Evolutionary conservation across 2,888 invertebrate genomes (phyloP), one percentile per base, ranked within the genome.

Genomic region (Holacanthella duospinosa): DNA sequence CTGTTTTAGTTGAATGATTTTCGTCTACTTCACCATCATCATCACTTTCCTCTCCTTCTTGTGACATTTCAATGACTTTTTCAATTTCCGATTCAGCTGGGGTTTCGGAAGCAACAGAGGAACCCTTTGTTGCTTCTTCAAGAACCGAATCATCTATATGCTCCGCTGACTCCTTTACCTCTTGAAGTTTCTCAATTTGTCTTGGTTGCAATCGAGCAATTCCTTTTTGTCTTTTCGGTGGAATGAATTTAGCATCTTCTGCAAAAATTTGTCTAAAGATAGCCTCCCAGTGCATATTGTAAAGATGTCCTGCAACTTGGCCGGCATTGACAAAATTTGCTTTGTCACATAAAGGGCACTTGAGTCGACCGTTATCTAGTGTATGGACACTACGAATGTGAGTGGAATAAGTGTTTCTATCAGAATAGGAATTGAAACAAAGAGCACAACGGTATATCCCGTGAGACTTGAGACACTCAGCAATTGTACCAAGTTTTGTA

Each of bases 381-480:
- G 64, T 66, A 58, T 72, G 72, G 60, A 64, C 68, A 29, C 64
- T 64, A 54, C 61, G 68, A 59, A 71, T 55, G 43, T 72, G 72
- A 12, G 29, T n/a, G 1, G 67, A 62, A 29, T 69, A 69, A 48
- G 69, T 65, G 25, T 36, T 29, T 48, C 66, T 70, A 19, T 61
- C 62, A 19, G 48, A 29, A 43, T 70, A 72, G 1, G 71, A 67
- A 53, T 72, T 72, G 66, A 72, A 72, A 48, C 72, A 72, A 16
- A 72, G 55, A 6, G 69, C 65, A 58, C 72, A 72, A 24, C 72
- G 60, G n/a, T 62, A 61, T 43, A 72, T 60, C 28, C 72, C 71
- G 48, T 73, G 73, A 58, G 53, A 27, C 55, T 63, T 54, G 19
- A 71, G 29, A 27, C 73, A 73, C 2, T 66, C 68, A 9, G 67